A percentile compares a stretch with the other conserved stretches of the same genome.
Conservation (phyloP, 2,113 vertebrate genomes). For the Macquaria australasica region DNA sequence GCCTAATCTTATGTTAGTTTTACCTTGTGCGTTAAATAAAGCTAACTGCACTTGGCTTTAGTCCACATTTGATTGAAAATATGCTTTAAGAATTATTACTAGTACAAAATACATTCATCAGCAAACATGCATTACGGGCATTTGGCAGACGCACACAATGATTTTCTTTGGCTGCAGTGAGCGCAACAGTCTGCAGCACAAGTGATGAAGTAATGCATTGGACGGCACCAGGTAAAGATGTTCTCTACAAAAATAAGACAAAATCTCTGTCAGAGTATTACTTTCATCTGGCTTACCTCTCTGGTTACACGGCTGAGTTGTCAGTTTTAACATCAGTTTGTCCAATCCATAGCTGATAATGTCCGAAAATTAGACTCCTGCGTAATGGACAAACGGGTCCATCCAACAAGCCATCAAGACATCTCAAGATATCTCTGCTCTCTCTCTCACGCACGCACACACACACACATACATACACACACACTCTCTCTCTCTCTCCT, state of each 20-base stretch:
- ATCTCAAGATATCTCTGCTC: slow-evolving; percentile 11
- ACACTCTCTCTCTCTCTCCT: slow-evolving; percentile 22
- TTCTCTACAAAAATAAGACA: neutral
- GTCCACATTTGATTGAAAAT: neutral
- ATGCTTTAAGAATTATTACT: neutral
- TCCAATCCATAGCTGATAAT: slow-evolving; percentile 41
- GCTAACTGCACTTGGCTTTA: neutral
- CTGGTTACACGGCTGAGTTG: neutral
- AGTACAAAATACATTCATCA: neutral
- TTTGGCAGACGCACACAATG: neutral
- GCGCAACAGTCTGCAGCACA: neutral
- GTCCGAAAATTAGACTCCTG: slow-evolving; percentile 36
- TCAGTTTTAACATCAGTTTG: slow-evolving; percentile 28
- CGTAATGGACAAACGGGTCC: slow-evolving; percentile 47
- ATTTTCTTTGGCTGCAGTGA: neutral
- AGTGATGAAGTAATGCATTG: slow-evolving; percentile 9
- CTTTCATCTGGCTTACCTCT: slow-evolving; percentile 50
- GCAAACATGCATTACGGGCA: neutral
- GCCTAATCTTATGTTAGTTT: neutral
- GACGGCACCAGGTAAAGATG: neutral
- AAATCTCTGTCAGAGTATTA: neutral
- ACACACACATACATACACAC: neutral
- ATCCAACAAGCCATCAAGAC: slow-evolving; percentile 54
- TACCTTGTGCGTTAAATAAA: neutral
- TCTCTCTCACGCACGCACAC: neutral